phyloP scores from a whole-genome alignment of 2,888 invertebrate species.

The Brassicogethes aeneus region DNA sequence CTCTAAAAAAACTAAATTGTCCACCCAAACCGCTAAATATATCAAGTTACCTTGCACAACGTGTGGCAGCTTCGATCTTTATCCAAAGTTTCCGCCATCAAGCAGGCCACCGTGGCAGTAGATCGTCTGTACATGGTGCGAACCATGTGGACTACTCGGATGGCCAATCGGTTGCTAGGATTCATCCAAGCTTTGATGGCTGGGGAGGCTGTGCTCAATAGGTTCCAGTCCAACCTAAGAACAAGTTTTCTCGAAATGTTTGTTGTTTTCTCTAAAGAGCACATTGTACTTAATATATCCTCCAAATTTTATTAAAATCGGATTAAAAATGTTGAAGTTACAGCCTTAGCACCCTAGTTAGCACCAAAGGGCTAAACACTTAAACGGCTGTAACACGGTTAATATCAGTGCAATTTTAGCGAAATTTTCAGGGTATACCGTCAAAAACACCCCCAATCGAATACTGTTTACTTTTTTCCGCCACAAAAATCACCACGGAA shows the following conservation, averaged over 20 bases:
- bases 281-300: too few relatives aligned
- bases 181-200: constrained; percentile 98
- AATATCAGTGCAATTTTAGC: too few relatives aligned
- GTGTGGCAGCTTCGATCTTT: constrained; percentile 69
- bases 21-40: background rate
- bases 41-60: constrained; percentile 56
- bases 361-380: too few relatives aligned
- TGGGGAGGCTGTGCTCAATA: constrained; percentile 90
- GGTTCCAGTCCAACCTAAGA: constrained; percentile 85
- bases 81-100: constrained; percentile 92
- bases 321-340: background rate
- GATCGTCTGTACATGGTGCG: constrained; percentile 70
- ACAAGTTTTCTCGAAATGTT: too few relatives aligned
- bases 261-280: too few relatives aligned
- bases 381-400: too few relatives aligned
- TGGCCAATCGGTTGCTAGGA: constrained; percentile 84
- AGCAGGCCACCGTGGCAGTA: constrained; percentile 82
- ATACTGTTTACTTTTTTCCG: too few relatives aligned
- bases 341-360: too few relatives aligned
- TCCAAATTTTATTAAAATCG: too few relatives aligned
- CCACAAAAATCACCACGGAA: too few relatives aligned
- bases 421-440: too few relatives aligned
- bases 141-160: constrained; percentile 72
- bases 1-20: constrained; percentile 48
- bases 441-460: too few relatives aligned